A percentile compares a stretch with the other conserved stretches of the same genome.
phyloP scores from a whole-genome alignment of 2,888 invertebrate species.

The Diogma glabrata region DNA sequence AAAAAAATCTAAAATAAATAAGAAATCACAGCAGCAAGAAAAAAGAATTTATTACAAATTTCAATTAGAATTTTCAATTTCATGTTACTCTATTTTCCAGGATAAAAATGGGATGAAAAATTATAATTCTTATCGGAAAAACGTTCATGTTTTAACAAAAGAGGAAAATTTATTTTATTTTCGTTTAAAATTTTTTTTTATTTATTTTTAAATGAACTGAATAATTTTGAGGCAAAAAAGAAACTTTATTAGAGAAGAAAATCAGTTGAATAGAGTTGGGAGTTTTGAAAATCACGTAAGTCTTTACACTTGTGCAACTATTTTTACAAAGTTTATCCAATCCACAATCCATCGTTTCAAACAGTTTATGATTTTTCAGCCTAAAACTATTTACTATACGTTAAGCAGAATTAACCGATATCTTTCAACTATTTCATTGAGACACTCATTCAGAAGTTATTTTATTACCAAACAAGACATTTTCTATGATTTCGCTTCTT shows the following conservation, averaged over 20 bases:
- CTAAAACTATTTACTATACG: too few species aligned
- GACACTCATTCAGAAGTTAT: too few species aligned
- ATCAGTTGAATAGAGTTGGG: too few species aligned
- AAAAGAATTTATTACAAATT: conserved; percentile 7
- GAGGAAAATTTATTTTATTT: not conserved
- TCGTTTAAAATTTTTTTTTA: not conserved
- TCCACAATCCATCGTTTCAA: too few species aligned
- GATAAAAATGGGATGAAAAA: not conserved
- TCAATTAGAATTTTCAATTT: conserved; percentile 5
- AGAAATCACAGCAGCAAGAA: too few species aligned
- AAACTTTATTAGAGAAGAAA: too few species aligned
- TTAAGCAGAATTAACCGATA: too few species aligned
- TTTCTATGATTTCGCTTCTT: too few species aligned
- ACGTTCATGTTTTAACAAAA: not conserved
- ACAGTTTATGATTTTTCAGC: too few species aligned
- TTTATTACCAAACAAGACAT: not conserved
- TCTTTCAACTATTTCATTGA: too few species aligned
- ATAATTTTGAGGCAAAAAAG: conserved; percentile 8
- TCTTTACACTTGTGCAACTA: not conserved
- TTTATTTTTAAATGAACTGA: conserved; percentile 6
- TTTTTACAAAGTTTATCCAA: too few species aligned
- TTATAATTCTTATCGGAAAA: conserved; percentile 6
- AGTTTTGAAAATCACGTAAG: not conserved
- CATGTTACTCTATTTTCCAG: not conserved
- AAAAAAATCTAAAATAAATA: too few species aligned